phyloP scores from a whole-genome alignment of 2,797 vertebrate species.

The Argentina silus region DNA sequence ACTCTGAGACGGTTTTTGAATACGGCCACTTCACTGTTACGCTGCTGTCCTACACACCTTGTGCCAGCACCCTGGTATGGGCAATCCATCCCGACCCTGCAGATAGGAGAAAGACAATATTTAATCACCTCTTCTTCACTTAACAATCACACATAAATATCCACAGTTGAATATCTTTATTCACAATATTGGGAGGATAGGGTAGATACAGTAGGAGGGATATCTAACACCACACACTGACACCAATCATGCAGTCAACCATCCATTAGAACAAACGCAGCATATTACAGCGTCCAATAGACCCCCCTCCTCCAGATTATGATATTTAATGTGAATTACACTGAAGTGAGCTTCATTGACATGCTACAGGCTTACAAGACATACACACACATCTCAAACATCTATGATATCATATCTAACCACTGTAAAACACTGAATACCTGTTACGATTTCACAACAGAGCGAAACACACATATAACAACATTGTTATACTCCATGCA shows the following conservation, averaged over 20 bases:
- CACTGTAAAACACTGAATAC: background rate
- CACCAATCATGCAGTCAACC: background rate
- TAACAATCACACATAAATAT: background rate
- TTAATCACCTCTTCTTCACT: conserved; percentile 3
- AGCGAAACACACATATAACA: background rate
- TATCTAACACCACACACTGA: background rate
- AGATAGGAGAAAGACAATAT: conserved; percentile 40
- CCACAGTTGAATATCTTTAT: background rate
- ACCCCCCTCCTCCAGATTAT: no score
- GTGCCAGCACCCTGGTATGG: conserved; percentile 86
- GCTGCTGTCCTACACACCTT: no score
- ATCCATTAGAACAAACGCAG: background rate
- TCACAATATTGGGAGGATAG: background rate
- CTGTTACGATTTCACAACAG: background rate
- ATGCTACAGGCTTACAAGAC: no score
- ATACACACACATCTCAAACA: no score
- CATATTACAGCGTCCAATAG: background rate
- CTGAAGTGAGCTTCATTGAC: no score
- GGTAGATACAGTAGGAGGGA: background rate
- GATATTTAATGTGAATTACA: no score
- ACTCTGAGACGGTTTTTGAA: no score
- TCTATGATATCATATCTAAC: background rate
- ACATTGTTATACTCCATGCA: background rate
- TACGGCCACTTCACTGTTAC: no score
- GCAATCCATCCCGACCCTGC: conserved; percentile 84